Percentiles rank a stretch among this genome's conserved stretches.
phyloP scores from a whole-genome alignment of 1,140 invertebrate genomes.

The Papilio glaucus region DNA sequence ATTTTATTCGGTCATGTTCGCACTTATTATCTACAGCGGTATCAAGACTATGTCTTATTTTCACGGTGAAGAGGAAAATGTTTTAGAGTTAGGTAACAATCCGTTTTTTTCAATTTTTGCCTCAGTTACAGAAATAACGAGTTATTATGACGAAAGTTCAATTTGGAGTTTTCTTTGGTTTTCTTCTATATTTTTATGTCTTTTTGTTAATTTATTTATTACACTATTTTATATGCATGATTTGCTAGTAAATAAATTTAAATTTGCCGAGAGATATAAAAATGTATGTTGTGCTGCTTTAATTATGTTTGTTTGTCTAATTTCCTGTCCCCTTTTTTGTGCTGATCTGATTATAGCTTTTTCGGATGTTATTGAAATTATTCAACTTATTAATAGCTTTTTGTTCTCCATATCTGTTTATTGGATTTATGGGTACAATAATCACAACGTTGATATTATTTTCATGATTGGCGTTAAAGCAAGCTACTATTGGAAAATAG shows the following conservation, averaged over 20 bases:
- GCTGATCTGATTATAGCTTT: constrained; percentile 63
- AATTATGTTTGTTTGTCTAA: constrained; percentile 45
- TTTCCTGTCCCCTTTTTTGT: constrained; percentile 65
- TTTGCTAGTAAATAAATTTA: constrained; percentile 43
- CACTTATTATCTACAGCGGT: constrained; percentile 65
- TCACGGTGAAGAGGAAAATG: constrained; percentile 68
- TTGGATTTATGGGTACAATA: constrained; percentile 70
- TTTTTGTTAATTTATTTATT: constrained; percentile 65
- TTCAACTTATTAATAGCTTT: constrained; percentile 63
- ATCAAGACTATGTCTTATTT: constrained; percentile 72
- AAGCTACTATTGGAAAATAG: constrained; percentile 66
- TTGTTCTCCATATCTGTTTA: constrained; percentile 66
- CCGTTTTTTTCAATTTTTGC: constrained; percentile 64
- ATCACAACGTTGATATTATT: constrained; percentile 71
- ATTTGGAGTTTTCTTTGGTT: constrained; percentile 73
- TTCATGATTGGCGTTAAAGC: constrained; percentile 77
- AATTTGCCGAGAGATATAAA: constrained; percentile 45
- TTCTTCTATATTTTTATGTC: constrained; percentile 54
- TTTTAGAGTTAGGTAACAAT: constrained; percentile 61
- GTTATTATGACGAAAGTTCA: constrained; percentile 59
- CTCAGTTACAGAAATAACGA: constrained; percentile 64
- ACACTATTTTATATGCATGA: constrained; percentile 62
- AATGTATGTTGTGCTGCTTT: constrained; percentile 49
- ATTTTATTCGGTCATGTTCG: constrained; percentile 56
- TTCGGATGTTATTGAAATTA: constrained; percentile 58